Base-by-base conservation (phyloP, 2,888 invertebrate species). In the Timandra comae region DNA sequence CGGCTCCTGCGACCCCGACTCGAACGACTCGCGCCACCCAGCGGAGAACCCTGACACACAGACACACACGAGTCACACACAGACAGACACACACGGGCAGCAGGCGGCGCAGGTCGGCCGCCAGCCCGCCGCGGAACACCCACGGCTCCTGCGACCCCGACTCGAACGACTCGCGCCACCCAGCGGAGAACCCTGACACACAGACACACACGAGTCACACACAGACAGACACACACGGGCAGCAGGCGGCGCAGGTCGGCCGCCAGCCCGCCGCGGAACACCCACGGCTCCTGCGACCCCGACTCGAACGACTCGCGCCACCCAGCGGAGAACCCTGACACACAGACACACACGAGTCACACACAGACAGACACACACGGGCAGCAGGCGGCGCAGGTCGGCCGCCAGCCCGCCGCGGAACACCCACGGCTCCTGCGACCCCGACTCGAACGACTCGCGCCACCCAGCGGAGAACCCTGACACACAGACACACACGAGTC, bases 271-370 rank as follows among this genome's bases (percentile, higher is more conserved):
- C 98, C 98, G 27, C 97, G 90, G 84, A 97, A 98, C 38, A 98
- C 95, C 98, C 98, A 98, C 0, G 98, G 98, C 72, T 98, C 98
- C 74, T 98, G 97, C 30, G 96, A 93, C 4, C 98, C 98, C 56
- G 95, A 96, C 91, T 95, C 95, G 78, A 97, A 98, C n/a, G 96
- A 94, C 70, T 97, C 97, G 59, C 95, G 95, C 95, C 97, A 98
- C 32, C 97, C 97, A 78, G 95, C 96, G 7, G 96, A 96, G 79
- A 96, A 97, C 97, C 97, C 97, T 97, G 54, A n/a, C n/a, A n/a
- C n/a, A n/a, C n/a, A n/a, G n/a, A n/a, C n/a, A n/a, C n/a, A n/a
- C n/a, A n/a, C n/a, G n/a, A n/a, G n/a, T n/a, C n/a, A n/a, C n/a
- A n/a, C n/a, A n/a, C n/a, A n/a, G n/a, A n/a, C n/a, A n/a, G n/a